Base-by-base conservation (phyloP, 2,797 vertebrate species). In the Neosilurus mollespiculum region DNA sequence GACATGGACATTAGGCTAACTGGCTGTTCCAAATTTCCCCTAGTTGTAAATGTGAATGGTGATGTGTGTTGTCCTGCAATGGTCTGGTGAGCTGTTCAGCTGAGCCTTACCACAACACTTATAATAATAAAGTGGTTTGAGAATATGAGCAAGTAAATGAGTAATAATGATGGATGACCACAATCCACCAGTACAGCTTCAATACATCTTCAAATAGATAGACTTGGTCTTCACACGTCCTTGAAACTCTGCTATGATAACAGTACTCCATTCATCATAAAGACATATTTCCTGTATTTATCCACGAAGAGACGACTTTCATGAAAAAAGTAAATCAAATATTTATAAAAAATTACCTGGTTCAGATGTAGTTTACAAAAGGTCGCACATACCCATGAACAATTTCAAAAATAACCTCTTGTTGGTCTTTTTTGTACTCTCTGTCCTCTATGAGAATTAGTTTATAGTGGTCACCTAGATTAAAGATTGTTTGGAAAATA, bases 361-460 rank as follows among this genome's bases (percentile, higher is more conserved):
- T 51, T 71, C 22, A 71, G 11, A 22, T 53, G 53, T 24, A 70
- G 67, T 71, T 69, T 43, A 69, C 34, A 69, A 69, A 69, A 43
- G 0, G 18, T 11, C 37, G 18, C 18, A 22, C 34, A 69, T 26
- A 64, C 12, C 24, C 22, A 22, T 67, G 18, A 22, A 3, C 18
- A 69, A 34, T 9, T 70, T 70, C 10, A n/a, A 4, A 7, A 70
- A 49, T 34, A 43, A 0, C 30, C 37, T 9, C 14, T 53, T 54
- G 7, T 51, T 43, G 51, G 37, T 15, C 51, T 53, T 72, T 73
- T 49, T n/a, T 12, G 4, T 70, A 5, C 67, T 49, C n/a, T 66
- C 30, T 66, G 64, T 66, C 2, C 10, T n/a, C 9, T 49, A 22
- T 70, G 67, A 49, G n/a, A n/a, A n/a, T 49, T n/a, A n/a, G 5